These are phyloP conservation scores for Dorcus hopei DNA, from an alignment of 2,888 invertebrate species.

Conservation along the genomic window DNA sequence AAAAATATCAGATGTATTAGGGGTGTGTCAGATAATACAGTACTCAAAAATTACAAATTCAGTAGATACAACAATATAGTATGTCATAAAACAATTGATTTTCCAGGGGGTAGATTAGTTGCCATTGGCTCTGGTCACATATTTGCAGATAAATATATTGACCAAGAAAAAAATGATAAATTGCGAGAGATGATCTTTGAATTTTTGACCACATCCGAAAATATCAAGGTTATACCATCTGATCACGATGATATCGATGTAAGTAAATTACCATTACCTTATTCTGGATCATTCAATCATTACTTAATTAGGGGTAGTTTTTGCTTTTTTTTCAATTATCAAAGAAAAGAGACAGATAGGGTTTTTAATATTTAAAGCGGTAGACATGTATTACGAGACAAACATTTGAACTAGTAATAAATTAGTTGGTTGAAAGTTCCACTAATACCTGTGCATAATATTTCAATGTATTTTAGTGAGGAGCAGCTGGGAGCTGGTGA, in stretches of 20 bases:
- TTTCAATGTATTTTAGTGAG: neutral
- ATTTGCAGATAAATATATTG: conserved; percentile 89
- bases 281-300: neutral
- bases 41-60: too few species aligned
- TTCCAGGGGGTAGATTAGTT: conserved; percentile 68
- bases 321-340: too few species aligned
- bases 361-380: too few species aligned
- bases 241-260: conserved; percentile 95
- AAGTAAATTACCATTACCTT: conserved; percentile 32
- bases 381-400: too few species aligned
- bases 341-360: too few species aligned
- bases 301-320: too few species aligned
- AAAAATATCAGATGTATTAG: neutral
- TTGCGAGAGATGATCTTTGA: conserved; percentile 85
- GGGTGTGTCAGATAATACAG: neutral
- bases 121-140: conserved; percentile 91
- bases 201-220: conserved; percentile 55
- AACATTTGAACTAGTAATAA: neutral
- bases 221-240: conserved; percentile 64
- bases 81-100: neutral
- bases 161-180: conserved; percentile 88
- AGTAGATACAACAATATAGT: neutral
- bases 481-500: too few species aligned
- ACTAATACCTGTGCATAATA: neutral
- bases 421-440: neutral